Conservation (phyloP, 2,888 invertebrate genomes). For the Ophonus ardosiacus region DNA sequence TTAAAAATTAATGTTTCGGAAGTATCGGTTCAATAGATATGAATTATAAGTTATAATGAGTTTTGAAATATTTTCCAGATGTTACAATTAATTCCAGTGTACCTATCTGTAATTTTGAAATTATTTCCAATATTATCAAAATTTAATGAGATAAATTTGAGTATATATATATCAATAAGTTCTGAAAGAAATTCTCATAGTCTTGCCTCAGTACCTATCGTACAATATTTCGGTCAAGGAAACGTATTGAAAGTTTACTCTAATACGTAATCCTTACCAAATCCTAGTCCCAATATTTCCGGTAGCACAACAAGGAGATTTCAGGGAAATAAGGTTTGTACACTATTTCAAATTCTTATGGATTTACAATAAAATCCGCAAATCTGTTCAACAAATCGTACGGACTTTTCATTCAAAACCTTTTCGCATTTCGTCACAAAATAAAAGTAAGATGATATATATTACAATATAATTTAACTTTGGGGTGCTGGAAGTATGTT, state of each 20-base stretch:
- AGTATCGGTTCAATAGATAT: neutral
- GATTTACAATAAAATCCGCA: neutral
- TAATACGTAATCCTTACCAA: constrained; percentile 4
- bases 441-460: neutral
- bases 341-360: constrained; percentile 21
- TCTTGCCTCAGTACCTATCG: neutral
- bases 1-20: neutral
- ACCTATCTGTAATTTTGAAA: no score
- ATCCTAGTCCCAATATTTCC: constrained; percentile 25
- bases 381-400: neutral
- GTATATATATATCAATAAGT: no score
- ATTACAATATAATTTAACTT: neutral
- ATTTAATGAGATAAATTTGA: no score
- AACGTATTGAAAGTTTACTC: constrained; percentile 10
- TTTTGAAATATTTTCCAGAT: neutral
- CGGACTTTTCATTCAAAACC: neutral
- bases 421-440: neutral
- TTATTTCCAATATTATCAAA: no score
- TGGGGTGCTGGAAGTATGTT: no score
- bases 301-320: constrained; percentile 29
- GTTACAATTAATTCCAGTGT: neutral
- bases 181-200: no score
- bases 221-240: neutral
- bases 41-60: neutral
- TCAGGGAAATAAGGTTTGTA: constrained; percentile 42